Evolutionary conservation across 1,140 invertebrate genomes (phyloP), one percentile per base, ranked within the genome.

Genomic region (Sminthurinus signatus): DNA sequence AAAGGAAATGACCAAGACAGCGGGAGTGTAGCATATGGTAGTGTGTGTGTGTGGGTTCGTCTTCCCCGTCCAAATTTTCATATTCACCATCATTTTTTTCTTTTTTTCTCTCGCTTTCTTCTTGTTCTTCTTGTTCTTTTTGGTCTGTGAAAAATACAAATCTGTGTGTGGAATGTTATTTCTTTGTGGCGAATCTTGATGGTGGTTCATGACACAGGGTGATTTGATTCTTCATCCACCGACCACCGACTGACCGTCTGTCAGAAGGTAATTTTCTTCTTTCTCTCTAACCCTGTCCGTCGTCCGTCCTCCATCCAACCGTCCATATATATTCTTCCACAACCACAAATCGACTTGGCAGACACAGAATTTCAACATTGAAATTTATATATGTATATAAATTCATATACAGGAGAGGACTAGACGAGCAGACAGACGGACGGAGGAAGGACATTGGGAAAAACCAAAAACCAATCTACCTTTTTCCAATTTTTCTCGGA

Each of bases 251-350:
- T 5, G 27, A 60, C 36, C 62, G 65, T 60, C 62, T 68, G 66
- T 68, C 66, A 64, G 43, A 63, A 60, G 62, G 66, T 68, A 68
- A 68, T 68, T 68, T 68, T 36, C 66, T 68, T 62, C 54, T 36
- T 36, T 36, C 32, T 36, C 32, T 36, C 32, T 36, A 5, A 8
- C 36, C 29, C 39, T 23, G 17, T 29, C 32, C 27, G 12, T 31
- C 50, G 25, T 25, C 14, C 50, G 25, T 8, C 10, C 46, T 12
- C 39, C 10, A n/a, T 42, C 10, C 39, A 42, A 10, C 10, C 39
- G n/a, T n/a, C 10, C 39, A 42, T n/a, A 42, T 42, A 42, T n/a
- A 42, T n/a, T 10, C 10, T 12, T n/a, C 10, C 44, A 48, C 50
- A 23, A 59, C 36, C 61, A 52, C 44, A 60, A 63, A 63, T 62